A percentile compares a stretch with the other conserved stretches of the same genome.
Conservation (phyloP, 2,113 vertebrate genomes). For the Odocoileus virginianus region DNA sequence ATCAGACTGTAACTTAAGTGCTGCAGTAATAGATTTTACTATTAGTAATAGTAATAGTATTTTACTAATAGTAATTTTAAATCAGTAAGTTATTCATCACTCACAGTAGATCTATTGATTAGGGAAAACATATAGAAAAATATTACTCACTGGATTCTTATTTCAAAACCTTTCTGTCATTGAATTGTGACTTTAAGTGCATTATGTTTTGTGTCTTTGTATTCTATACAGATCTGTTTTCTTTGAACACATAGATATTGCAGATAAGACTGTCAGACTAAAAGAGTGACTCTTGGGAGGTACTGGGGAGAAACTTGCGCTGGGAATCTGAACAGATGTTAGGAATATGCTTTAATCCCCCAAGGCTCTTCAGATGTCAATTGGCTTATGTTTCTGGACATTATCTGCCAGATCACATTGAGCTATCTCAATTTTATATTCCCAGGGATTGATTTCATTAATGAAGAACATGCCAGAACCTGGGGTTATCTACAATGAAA, state of each 20-base stretch:
- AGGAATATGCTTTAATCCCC: conserved; percentile 60
- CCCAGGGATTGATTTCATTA: conserved; percentile 61
- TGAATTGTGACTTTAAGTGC: background rate
- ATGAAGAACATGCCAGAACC: conserved; percentile 57
- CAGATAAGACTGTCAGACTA: conserved; percentile 34
- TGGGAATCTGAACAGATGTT: conserved; percentile 69
- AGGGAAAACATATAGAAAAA: background rate
- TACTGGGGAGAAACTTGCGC: background rate
- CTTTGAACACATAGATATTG: background rate
- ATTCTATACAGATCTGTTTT: background rate
- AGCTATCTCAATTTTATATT: conserved; percentile 63
- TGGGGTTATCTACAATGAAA: conserved; percentile 45
- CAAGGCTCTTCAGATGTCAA: conserved; percentile 28
- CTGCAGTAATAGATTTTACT: background rate
- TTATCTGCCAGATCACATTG: conserved; percentile 54
- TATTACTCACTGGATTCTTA: background rate
- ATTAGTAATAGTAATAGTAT: too few relatives aligned
- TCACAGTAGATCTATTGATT: background rate
- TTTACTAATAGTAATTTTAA: too few relatives aligned
- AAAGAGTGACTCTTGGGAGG: conserved; percentile 48
- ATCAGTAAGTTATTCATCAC: background rate
- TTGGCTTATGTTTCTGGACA: conserved; percentile 71
- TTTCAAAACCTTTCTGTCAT: background rate
- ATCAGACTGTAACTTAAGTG: background rate
- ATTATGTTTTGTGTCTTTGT: background rate